Conservation (phyloP, 2,113 vertebrate species). For the Nyctereutes procyonoides region DNA sequence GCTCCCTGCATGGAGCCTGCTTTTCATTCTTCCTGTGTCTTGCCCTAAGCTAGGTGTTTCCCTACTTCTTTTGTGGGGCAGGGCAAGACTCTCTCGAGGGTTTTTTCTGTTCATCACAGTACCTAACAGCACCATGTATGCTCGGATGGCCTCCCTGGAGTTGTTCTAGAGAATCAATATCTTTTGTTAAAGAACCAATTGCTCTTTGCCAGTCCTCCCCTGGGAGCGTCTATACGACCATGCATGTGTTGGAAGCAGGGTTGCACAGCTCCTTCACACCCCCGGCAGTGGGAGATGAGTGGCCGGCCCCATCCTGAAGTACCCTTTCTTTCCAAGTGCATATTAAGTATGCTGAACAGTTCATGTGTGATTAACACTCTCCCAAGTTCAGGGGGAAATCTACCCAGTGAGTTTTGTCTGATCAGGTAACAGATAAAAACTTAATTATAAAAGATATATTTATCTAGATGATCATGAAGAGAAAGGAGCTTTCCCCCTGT, state of each 20-base stretch:
- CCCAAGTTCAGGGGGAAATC: not conserved
- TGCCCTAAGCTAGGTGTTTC: not conserved
- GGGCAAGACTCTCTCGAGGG: not conserved
- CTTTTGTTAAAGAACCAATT: not conserved
- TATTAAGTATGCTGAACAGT: not conserved
- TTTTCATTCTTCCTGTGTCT: too few relatives aligned
- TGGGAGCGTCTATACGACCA: rapidly evolving
- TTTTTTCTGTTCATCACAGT: not conserved
- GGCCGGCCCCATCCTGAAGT: not conserved
- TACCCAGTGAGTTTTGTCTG: not conserved
- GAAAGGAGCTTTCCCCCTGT: not conserved
- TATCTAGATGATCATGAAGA: not conserved
- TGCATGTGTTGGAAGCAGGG: not conserved
- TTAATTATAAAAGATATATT: not conserved
- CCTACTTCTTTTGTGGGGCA: not conserved
- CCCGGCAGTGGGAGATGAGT: not conserved
- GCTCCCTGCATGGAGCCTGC: too few relatives aligned
- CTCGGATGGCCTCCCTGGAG: not conserved
- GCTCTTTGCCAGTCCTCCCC: not conserved
- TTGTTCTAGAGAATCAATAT: not conserved
- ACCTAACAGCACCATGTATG: not conserved
- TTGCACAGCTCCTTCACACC: not conserved
- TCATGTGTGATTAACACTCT: not conserved
- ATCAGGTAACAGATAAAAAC: not conserved
- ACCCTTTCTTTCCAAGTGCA: not conserved